Evolutionary conservation across 2,113 vertebrate genomes (phyloP).

Genomic region (Sylvia atricapilla): DNA sequence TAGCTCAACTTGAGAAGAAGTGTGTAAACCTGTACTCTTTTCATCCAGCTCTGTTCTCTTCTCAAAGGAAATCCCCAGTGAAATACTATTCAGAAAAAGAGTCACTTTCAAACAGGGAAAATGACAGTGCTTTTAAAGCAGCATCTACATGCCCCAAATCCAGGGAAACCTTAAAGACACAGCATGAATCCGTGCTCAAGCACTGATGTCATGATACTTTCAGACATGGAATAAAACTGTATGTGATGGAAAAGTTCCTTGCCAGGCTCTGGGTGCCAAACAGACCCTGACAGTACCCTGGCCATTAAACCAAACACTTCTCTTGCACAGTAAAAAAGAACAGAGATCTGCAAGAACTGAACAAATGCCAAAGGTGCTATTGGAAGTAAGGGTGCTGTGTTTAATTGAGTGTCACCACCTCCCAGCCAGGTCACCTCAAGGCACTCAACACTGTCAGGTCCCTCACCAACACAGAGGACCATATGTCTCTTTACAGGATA

Average conservation of each 20-base stretch:
- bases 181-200: background rate
- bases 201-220: background rate
- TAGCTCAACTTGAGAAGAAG: conserved; percentile 8
- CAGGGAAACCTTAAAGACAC: conserved; percentile 2
- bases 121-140: conserved; percentile 19
- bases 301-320: background rate
- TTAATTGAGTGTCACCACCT: background rate
- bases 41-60: conserved; percentile 29
- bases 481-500: background rate
- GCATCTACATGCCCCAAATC: conserved; percentile 32
- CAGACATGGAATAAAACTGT: background rate
- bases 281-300: background rate
- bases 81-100: conserved; percentile 29
- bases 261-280: background rate
- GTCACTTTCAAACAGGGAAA: conserved; percentile 21
- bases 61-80: conserved; percentile 50
- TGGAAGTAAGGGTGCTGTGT: fast-evolving
- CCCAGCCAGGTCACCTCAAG: background rate
- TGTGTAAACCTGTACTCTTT: conserved; percentile 46
- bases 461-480: background rate
- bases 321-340: background rate
- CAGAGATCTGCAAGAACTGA: background rate
- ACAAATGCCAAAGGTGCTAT: fast-evolving
- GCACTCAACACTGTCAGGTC: background rate
- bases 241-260: background rate